Conservation (phyloP, 2,888 invertebrate species). For the Stenolophus ochropezus region DNA sequence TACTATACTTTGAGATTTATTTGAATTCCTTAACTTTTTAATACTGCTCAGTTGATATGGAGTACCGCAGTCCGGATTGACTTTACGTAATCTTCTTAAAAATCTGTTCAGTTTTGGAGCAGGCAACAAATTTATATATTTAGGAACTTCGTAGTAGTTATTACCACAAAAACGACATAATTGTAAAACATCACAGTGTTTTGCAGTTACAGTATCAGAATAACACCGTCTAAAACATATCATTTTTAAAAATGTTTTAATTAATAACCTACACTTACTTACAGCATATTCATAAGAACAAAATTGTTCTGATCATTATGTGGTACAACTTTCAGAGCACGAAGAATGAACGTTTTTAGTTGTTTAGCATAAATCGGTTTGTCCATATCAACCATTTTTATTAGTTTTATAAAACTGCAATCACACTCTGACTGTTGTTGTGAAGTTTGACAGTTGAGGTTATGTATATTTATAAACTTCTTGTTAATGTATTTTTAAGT, state of each 20-base stretch:
- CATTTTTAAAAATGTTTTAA: neutral
- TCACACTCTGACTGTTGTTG: no score
- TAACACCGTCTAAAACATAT: neutral
- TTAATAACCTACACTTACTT: conserved; percentile 27
- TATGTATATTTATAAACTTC: no score
- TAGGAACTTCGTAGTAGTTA: neutral
- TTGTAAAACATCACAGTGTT: neutral
- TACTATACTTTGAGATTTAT: neutral
- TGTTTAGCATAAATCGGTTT: neutral
- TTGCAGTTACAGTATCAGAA: neutral
- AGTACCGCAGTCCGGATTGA: neutral
- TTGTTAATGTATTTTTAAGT: no score
- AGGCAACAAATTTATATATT: neutral
- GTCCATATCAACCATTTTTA: no score
- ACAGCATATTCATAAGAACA: conserved; percentile 36
- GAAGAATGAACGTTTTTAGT: neutral
- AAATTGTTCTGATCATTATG: conserved; percentile 5
- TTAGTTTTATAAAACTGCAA: no score
- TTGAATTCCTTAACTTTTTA: neutral
- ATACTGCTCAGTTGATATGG: neutral
- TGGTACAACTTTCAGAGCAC: conserved; percentile 35
- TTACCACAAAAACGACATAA: neutral
- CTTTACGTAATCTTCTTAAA: neutral
- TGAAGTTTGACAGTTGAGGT: no score
- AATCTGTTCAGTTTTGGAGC: neutral